These are phyloP conservation scores for Cariama cristata DNA, from an alignment of 2,113 vertebrate genomes.

Conservation along the genomic window DNA sequence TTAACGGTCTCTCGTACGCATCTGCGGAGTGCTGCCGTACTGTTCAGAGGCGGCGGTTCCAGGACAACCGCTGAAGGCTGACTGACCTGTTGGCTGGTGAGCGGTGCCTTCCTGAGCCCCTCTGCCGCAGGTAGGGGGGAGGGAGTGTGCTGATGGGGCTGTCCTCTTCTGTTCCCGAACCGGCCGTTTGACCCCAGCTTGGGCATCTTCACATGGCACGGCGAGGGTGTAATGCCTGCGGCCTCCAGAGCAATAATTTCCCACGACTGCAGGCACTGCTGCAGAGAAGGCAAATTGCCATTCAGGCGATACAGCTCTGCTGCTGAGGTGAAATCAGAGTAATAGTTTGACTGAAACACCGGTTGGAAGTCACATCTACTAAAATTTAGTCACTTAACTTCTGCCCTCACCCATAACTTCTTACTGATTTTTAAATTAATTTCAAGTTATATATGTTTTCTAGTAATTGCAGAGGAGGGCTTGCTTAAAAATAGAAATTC, in stretches of 20 bases:
- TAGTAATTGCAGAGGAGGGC: background rate
- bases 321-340: background rate
- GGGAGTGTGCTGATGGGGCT: background rate
- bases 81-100: fast-evolving
- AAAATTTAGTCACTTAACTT: background rate
- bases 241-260: background rate
- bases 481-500: background rate
- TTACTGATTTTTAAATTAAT: background rate
- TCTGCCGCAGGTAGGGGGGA: background rate
- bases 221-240: fast-evolving
- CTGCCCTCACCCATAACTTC: background rate
- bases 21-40: fast-evolving
- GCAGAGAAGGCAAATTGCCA: background rate
- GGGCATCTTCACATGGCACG: fast-evolving
- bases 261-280: background rate
- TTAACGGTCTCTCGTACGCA: fast-evolving
- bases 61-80: background rate
- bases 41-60: background rate
- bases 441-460: background rate
- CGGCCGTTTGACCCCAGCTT: fast-evolving
- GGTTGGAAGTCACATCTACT: background rate
- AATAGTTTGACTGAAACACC: background rate
- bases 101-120: background rate
- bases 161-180: fast-evolving
- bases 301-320: background rate